phyloP scores from a whole-genome alignment of 2,113 vertebrate species.

The Dasyornis broadbenti region DNA sequence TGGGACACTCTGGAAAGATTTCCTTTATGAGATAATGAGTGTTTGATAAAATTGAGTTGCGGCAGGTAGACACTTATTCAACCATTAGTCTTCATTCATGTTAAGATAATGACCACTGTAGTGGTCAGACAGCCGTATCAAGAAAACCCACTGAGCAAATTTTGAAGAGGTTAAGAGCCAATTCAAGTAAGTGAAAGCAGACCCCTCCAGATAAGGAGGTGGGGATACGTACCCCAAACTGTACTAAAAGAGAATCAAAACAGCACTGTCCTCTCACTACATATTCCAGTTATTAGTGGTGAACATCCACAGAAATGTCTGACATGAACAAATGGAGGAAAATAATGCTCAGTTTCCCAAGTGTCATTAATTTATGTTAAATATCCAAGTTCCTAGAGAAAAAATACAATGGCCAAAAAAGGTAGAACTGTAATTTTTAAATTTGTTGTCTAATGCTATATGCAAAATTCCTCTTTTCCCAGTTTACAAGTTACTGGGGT shows the following conservation, averaged over 20 bases:
- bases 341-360: neutral
- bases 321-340: neutral
- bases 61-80: neutral
- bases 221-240: neutral
- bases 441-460: neutral
- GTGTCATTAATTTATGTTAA: neutral
- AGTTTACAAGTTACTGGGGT: neutral
- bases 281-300: neutral
- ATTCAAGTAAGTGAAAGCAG: neutral
- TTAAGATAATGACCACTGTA: neutral
- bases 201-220: neutral
- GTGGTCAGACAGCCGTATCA: neutral
- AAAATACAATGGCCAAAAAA: neutral
- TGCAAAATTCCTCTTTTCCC: neutral
- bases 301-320: neutral
- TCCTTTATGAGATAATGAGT: neutral
- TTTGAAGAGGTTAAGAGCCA: neutral
- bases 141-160: neutral
- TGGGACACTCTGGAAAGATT: neutral
- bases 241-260: neutral
- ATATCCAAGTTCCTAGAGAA: neutral
- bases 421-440: neutral
- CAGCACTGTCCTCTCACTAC: neutral
- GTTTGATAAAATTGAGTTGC: neutral
- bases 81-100: neutral